Evolutionary conservation across 2,797 vertebrate genomes (phyloP), one percentile per base, ranked within the genome.

Genomic region (Huso huso): DNA sequence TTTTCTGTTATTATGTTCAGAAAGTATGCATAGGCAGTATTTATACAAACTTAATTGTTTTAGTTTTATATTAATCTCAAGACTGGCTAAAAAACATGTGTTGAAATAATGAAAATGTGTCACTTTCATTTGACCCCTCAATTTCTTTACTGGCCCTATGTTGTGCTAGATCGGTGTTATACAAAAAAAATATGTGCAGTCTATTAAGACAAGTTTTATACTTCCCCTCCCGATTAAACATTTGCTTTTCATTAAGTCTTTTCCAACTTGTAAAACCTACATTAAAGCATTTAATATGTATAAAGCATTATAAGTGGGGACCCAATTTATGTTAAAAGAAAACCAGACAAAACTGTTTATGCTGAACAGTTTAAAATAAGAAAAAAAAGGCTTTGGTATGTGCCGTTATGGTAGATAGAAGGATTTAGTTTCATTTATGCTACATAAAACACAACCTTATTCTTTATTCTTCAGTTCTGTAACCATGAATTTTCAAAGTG

Each of bases 291-390:
- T 11, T 51, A 62, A 61, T 13, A 51, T 49, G 23, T 49, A 23
- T 53, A 66, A 48, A 49, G 51, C 50, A 57, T 50, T 58, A 48
- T 51, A 37, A 66, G n/a, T n/a, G 55, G 53, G 48, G 62, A 48
- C 60, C 51, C 63, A 15, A 52, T 9, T 49, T 37, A 37, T 5
- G 37, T 37, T 51, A 9, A 48, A 23, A n/a, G n/a, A 53, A 51
- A 58, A 61, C 63, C 64, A 62, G 68, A 57, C 51, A 61, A 49
- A 49, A 61, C 68, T 9, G 51, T 66, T 62, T 62, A 66, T 48
- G 59, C 7, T 62, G 15, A 62, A 51, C 59, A 59, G 8, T 6
- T 12, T 64, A 48, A 61, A 69, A 5, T 4, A 37, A 37, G 5
- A 37, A 37, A 37, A 37, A 37, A 37, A 62, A 60, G 23, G 50